Percentiles rank a stretch among this genome's conserved stretches.
phyloP scores from a whole-genome alignment of 2,888 invertebrate species.

The Calliphora vomitoria region DNA sequence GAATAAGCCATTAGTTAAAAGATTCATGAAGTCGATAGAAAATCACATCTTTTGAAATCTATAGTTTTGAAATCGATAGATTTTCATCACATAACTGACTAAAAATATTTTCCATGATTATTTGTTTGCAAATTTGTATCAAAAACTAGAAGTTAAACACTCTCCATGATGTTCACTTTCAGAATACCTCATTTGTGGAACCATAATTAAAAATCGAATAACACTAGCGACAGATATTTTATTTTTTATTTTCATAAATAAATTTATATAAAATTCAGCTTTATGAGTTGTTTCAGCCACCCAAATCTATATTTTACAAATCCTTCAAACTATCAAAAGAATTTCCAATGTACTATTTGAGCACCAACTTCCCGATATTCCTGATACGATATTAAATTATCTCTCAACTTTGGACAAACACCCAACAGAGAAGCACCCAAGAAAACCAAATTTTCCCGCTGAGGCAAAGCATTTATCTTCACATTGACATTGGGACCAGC shows the following conservation, averaged over 20 bases:
- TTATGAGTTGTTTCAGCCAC: neutral
- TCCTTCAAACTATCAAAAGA: neutral
- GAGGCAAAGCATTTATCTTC: slow-evolving; percentile 20
- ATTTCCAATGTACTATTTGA: slow-evolving; percentile 10
- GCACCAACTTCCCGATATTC: slow-evolving; percentile 51
- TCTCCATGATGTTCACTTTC: too few relatives aligned
- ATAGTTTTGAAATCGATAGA: too few relatives aligned
- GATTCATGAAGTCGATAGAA: too few relatives aligned
- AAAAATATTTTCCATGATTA: too few relatives aligned
- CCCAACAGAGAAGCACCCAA: slow-evolving; percentile 48
- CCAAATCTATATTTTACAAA: neutral
- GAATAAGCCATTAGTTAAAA: too few relatives aligned
- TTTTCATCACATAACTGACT: too few relatives aligned
- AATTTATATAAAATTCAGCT: neutral
- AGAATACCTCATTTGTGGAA: too few relatives aligned
- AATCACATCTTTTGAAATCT: too few relatives aligned
- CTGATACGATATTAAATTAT: slow-evolving; percentile 30
- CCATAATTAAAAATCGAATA: too few relatives aligned
- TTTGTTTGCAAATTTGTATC: too few relatives aligned
- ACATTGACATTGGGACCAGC: slow-evolving; percentile 22
- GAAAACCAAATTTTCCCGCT: slow-evolving; percentile 33
- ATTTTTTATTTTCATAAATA: neutral
- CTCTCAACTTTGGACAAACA: slow-evolving; percentile 9
- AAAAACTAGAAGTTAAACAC: too few relatives aligned
- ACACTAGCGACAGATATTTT: too few relatives aligned